Evolutionary conservation across 2,888 invertebrate genomes (phyloP).

Genomic region (Podabrus alpinus): DNA sequence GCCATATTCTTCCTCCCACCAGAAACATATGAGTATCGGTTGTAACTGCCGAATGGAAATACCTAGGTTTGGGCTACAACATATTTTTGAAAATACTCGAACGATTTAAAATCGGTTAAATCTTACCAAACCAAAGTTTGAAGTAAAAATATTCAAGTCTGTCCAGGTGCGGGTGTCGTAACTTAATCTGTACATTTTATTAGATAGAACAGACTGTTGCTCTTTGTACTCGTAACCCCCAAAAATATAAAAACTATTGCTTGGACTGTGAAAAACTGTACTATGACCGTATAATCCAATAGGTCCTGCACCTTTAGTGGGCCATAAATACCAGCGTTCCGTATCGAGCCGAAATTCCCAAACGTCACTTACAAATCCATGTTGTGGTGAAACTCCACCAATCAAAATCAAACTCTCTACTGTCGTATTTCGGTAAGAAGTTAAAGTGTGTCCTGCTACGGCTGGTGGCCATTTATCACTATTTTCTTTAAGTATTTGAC

Average conservation of each 20-base stretch:
- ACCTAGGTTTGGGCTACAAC: slow-evolving; percentile 74
- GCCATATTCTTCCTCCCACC: slow-evolving; percentile 81
- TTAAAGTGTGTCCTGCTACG: slow-evolving; percentile 89
- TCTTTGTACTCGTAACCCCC: slow-evolving; percentile 84
- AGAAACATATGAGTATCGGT: slow-evolving; percentile 90
- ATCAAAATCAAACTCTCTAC: slow-evolving; percentile 80
- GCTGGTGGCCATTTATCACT: slow-evolving; percentile 66
- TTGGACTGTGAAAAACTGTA: slow-evolving; percentile 80
- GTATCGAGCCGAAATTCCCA: slow-evolving; percentile 82
- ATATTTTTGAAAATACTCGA: background rate
- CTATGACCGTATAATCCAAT: slow-evolving; percentile 87
- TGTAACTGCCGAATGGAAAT: slow-evolving; percentile 86
- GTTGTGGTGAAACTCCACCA: slow-evolving; percentile 80
- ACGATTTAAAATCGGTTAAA: background rate
- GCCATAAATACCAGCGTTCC: slow-evolving; percentile 72
- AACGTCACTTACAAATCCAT: slow-evolving; percentile 73
- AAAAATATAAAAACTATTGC: slow-evolving; percentile 85
- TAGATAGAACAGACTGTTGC: slow-evolving; percentile 62
- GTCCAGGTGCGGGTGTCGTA: slow-evolving; percentile 81
- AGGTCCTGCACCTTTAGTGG: slow-evolving; percentile 74
- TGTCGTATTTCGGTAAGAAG: slow-evolving; percentile 73
- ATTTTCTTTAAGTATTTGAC: slow-evolving; percentile 62
- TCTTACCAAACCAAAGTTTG: slow-evolving; percentile 54
- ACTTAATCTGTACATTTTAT: slow-evolving; percentile 78
- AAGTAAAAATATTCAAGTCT: slow-evolving; percentile 44